These are phyloP conservation scores for Sialia sialis DNA, from an alignment of 2,113 vertebrate genomes.

Conservation along the genomic window DNA sequence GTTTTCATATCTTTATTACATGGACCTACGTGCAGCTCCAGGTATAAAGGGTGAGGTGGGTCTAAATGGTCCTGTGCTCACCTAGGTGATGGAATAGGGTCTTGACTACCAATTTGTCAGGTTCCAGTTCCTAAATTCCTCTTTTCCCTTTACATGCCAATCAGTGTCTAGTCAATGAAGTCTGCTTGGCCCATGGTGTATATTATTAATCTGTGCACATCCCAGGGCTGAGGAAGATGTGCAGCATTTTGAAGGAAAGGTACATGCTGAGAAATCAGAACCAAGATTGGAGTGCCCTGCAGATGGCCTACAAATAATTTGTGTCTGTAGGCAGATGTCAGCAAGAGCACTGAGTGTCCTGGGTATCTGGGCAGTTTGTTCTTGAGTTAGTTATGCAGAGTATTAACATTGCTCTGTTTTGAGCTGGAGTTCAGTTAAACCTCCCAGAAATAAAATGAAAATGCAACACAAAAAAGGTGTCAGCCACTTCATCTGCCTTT, in stretches of 20 bases:
- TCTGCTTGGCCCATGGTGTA: neutral
- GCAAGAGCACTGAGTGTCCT: neutral
- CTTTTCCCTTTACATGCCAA: neutral
- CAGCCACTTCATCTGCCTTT: neutral
- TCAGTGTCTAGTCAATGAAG: neutral
- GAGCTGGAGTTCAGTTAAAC: neutral
- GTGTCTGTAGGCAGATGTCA: neutral
- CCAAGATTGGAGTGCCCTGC: neutral
- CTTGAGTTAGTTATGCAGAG: neutral
- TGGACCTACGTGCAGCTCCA: neutral
- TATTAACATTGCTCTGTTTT: neutral
- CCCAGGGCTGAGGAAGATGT: neutral
- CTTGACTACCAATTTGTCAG: neutral
- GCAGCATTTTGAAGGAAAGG: neutral
- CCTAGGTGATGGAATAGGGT: neutral
- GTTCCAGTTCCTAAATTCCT: neutral
- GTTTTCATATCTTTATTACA: conserved; percentile 1
- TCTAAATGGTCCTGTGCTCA: neutral
- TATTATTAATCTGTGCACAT: neutral
- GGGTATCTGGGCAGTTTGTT: neutral
- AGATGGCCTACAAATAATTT: neutral
- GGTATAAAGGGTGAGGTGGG: neutral
- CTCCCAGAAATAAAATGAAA: neutral
- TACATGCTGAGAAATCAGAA: neutral
- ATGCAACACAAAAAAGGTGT: neutral